Evolutionary conservation across 1,140 invertebrate species (phyloP).

Genomic region (Ditylenchus dipsaci): DNA sequence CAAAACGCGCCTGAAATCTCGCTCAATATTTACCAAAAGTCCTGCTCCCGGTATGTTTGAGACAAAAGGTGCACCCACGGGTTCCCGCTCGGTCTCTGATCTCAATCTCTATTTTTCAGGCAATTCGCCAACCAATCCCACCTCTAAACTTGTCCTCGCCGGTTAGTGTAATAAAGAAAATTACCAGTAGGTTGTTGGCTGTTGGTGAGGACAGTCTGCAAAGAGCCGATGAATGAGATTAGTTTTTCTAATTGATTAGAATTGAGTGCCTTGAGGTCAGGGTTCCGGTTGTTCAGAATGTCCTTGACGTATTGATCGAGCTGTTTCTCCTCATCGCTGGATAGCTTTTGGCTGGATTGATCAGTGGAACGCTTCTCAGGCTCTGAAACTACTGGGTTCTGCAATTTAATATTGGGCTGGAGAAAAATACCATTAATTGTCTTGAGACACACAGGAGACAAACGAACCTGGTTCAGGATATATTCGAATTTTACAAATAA

Average conservation of each 20-base stretch:
- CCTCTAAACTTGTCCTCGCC: conserved; percentile 14
- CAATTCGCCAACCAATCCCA: too few relatives aligned
- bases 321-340: conserved; percentile 29
- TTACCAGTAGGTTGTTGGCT: neutral
- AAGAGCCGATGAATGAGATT: conserved; percentile 24
- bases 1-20: too few relatives aligned
- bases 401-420: too few relatives aligned
- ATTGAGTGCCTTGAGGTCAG: conserved; percentile 20
- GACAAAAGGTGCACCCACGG: too few relatives aligned
- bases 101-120: too few relatives aligned
- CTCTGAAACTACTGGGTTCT: neutral
- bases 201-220: conserved; percentile 35
- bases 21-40: too few relatives aligned
- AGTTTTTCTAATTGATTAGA: conserved; percentile 34
- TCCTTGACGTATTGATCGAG: conserved; percentile 35
- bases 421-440: too few relatives aligned
- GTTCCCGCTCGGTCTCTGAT: too few relatives aligned
- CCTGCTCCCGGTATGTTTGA: too few relatives aligned
- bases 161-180: neutral
- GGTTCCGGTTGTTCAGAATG: conserved; percentile 28
- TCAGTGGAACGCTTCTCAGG: neutral
- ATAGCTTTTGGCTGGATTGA: conserved; percentile 9
- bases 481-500: too few relatives aligned
- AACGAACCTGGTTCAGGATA: too few relatives aligned
- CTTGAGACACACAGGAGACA: too few relatives aligned